Conservation (phyloP, 2,113 vertebrate genomes). For the Puffinus mauretanicus region DNA sequence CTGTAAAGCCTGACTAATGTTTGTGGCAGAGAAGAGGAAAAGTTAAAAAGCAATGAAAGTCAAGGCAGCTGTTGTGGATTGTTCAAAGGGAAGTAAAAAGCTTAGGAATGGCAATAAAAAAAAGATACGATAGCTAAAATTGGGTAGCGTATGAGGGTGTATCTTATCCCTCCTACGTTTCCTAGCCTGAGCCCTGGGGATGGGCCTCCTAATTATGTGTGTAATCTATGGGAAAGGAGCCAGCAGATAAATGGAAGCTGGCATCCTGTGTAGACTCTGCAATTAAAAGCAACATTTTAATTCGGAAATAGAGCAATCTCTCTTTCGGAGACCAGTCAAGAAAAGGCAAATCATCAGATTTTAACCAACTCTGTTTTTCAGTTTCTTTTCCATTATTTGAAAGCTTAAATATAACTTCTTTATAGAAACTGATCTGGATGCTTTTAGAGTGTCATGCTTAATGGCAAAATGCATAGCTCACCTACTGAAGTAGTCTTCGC, state of each 20-base stretch:
- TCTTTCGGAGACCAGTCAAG: neutral
- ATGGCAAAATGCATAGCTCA: neutral
- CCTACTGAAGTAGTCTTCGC: neutral
- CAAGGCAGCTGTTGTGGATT: neutral
- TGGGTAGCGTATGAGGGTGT: neutral
- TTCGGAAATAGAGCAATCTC: neutral
- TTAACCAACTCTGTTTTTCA: neutral
- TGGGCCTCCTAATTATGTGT: neutral
- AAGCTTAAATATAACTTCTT: neutral
- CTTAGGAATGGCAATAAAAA: neutral
- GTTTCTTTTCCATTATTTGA: neutral
- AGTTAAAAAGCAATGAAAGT: slow-evolving; percentile 36
- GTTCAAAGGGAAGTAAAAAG: slow-evolving; percentile 28
- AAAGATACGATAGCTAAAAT: neutral
- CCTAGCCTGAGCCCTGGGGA: neutral
- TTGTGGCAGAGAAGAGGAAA: slow-evolving; percentile 14
- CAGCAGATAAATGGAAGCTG: neutral
- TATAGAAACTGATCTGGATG: neutral
- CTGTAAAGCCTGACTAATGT: neutral
- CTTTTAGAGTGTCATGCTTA: neutral
- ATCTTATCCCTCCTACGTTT: neutral
- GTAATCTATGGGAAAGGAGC: neutral
- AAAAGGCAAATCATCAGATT: neutral
- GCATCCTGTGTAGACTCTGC: neutral
- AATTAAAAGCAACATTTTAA: neutral